Conservation (phyloP, 1,140 invertebrate genomes). For the Tachypleus tridentatus region DNA sequence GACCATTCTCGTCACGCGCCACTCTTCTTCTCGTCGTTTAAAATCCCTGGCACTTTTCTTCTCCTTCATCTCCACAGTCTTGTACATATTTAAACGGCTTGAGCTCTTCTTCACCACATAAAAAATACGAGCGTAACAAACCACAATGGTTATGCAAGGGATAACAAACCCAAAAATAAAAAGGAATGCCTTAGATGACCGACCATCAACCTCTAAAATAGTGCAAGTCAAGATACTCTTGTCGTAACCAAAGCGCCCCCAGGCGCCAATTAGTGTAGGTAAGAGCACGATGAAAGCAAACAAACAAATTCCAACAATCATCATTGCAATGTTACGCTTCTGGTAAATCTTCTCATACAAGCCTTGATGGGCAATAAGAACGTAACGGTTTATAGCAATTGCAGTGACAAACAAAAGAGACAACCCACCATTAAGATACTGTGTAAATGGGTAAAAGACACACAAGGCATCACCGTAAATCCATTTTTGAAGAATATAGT, state of each 20-base stretch:
- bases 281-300: conserved; percentile 50
- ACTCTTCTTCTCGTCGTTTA: conserved; percentile 13
- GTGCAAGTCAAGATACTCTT: conserved; percentile 19
- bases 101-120: not conserved
- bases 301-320: conserved; percentile 51
- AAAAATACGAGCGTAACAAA: conserved; percentile 46
- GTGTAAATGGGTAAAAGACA: conserved; percentile 70
- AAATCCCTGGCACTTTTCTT: conserved; percentile 33
- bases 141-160: conserved; percentile 63
- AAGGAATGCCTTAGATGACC: conserved; percentile 69
- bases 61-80: conserved; percentile 57
- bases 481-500: conserved; percentile 43
- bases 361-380: conserved; percentile 16
- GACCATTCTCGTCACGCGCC: conserved; percentile 63
- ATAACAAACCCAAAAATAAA: conserved; percentile 68
- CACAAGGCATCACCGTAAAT: conserved; percentile 59
- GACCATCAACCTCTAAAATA: conserved; percentile 44
- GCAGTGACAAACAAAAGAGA: conserved; percentile 76
- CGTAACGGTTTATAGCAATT: conserved; percentile 73
- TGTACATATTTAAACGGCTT: not conserved
- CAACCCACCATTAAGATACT: conserved; percentile 76
- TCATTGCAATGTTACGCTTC: conserved; percentile 2
- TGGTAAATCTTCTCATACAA: conserved; percentile 11
- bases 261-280: conserved; percentile 60
- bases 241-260: conserved; percentile 66